Base-by-base conservation (phyloP, 2,797 vertebrate species). In the Linurgus olivaceus region DNA sequence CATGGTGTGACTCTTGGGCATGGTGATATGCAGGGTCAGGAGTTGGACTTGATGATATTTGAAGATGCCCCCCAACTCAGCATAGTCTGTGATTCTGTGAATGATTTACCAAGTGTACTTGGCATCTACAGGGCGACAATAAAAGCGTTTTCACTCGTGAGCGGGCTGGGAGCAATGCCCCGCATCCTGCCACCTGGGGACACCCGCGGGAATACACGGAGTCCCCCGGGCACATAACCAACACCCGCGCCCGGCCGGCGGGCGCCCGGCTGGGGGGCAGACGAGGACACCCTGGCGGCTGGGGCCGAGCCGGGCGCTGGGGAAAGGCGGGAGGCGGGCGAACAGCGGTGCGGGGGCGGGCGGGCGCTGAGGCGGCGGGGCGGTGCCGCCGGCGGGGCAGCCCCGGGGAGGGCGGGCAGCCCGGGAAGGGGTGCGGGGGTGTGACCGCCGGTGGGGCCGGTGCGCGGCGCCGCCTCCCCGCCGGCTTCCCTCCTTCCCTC, bases 241-340 rank as follows among this genome's bases (percentile, higher is more conserved):
- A 33, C 71, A 38, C 7, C 23, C 9, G 3, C 6, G 21, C 20
- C 31, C 13, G 55, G 73, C 33, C 13, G 58, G 42, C 17, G 28
- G 44, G 37, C 15, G 38, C 5, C 29, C 10, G 8, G 21, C 31
- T 3, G 28, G 11, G 29, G 44, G 45, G 13, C 3, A 42, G 38
- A 29, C 20, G 21, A 19, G 52, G 61, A 25, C 52, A 44, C 3
- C 4, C 2, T 2, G 6, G 44, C 1, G 29, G 4, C 78, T 2
- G 29, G 23, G 42, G 25, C 28, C 13, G 24, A 5, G 44, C 31
- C 1, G 28, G 51, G 24, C 20, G 19, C 13, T 7, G 23, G 10
- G 25, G 5, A 6, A 28, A 17, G 42, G 23, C 42, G 35, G 37
- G 33, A 8, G 26, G 17, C 35, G 38, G 50, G 35, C 11, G 11